Evolutionary conservation across 2,797 vertebrate genomes (phyloP), one percentile per base, ranked within the genome.

Genomic region (Sternarchorhynchus goeldii): DNA sequence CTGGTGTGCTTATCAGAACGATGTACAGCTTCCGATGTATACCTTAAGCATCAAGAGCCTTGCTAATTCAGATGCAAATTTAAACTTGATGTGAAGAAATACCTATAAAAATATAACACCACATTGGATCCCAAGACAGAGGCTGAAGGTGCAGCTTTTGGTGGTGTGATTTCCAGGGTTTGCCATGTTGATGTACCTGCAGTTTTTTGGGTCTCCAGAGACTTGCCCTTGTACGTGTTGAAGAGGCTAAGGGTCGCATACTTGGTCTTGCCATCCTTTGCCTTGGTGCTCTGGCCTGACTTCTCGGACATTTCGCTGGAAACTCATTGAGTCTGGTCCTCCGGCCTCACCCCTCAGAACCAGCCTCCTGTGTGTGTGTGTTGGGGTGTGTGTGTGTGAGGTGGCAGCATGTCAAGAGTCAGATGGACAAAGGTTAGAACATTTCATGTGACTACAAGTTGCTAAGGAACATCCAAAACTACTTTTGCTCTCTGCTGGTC

Each of bases 191-290:
- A 39, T 93, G 93, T 92, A 98, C 98, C 97, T 93, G 98, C 96
- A 91, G 96, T 96, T 94, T 99, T 99, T 88, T 99, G 98, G 85
- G 97, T 99, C 93, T 99, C 98, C 93, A 99, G 89, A 89, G 97
- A 97, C 89, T 99, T 99, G 86, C 98, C 98, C 89, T 99, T 99
- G 88, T 99, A 99, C 60, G 98, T 99, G 88, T 99, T 99, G 95
- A 98, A 99, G 83, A 99, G 96, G 95, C 97, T 99, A 96, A 99
- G 97, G 83, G 97, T 99, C 79, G 98, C 96, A 94, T 99, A 99
- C 93, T 99, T 99, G 83, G 96, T 95, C 93, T 99, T 99, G 93
- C 97, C 98, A 96, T 99, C 98, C 95, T 99, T 99, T 96, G 96
- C 96, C 96, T 99, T 99, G 94, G 96, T 97, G 94, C 94, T 99